phyloP scores from a whole-genome alignment of 2,113 vertebrate genomes.

The Syngnathoides biaculeatus region DNA sequence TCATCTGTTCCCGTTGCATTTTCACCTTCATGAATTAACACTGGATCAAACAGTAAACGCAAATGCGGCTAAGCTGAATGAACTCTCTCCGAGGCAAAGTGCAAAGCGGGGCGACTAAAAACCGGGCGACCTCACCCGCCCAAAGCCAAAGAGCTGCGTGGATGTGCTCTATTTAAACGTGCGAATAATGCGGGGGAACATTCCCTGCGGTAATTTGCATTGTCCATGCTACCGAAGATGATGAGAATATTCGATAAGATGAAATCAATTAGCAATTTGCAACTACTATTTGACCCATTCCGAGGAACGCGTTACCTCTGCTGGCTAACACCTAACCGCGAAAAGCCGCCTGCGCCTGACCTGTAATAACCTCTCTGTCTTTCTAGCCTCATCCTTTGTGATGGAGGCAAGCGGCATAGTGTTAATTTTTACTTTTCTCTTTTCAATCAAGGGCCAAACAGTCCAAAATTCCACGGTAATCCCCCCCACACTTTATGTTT shows the following conservation, averaged over 20 bases:
- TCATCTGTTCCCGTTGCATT: conserved; percentile 8
- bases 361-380: conserved; percentile 31
- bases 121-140: not conserved
- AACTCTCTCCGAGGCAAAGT: too few relatives aligned
- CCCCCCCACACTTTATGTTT: conserved; percentile 52
- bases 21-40: conserved; percentile 4
- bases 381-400: conserved; percentile 43
- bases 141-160: not conserved
- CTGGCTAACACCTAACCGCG: conserved; percentile 19
- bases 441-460: conserved; percentile 77
- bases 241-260: not conserved
- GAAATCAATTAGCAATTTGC: conserved; percentile 33
- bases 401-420: conserved; percentile 60
- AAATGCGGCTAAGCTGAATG: conserved; percentile 25
- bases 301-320: not conserved
- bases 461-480: conserved; percentile 75
- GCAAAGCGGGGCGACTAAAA: not conserved
- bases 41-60: conserved; percentile 30
- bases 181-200: not conserved
- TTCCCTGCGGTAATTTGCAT: not conserved
- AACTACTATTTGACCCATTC: conserved; percentile 28
- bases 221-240: too few relatives aligned
- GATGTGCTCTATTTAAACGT: not conserved
- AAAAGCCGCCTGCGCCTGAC: conserved; percentile 13
- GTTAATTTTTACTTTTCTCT: conserved; percentile 73